Evolutionary conservation across 2,797 vertebrate genomes (phyloP), one percentile per base, ranked within the genome.

Genomic region (Myripristis murdjan): DNA sequence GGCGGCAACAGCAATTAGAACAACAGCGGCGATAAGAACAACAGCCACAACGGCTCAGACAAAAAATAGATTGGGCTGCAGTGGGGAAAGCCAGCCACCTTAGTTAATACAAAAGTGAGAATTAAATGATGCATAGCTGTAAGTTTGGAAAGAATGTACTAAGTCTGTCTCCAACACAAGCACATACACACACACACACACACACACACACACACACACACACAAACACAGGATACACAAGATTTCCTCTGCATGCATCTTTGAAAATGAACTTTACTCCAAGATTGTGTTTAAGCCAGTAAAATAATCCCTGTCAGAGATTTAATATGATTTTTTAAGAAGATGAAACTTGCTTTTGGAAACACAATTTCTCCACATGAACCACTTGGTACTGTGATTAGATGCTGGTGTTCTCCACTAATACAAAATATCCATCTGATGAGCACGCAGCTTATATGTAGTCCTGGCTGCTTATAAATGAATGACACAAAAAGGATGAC

Each of bases 1-100:
- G 51, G 84, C 69, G 64, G 73, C 71, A 76, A 37, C 81, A 63
- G 80, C 82, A 89, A 79, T 86, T 87, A 89, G 70, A 86, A 75
- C 65, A 78, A 77, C 83, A 72, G 72, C 80, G 67, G 60, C 70
- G 24, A 39, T 16, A n/a, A 44, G 44, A 78, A 75, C 73, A 75
- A 65, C 53, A 59, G 73, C 5, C 49, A 63, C 64, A 82, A 74
- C 79, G 58, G 26, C 68, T 63, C 53, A 11, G 46, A 70, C 72
- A 64, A 22, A 59, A 58, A 57, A 74, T 31, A 72, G 61, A 53
- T 22, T 59, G 70, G 28, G 6, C 59, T 33, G 73, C 69, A 71
- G 65, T 0, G 57, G 70, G 79, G 55, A 35, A 41, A 75, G 31
- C 46, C 77, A 41, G 60, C 62, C 68, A 0, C 52, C 54, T 76